Evolutionary conservation across 2,888 invertebrate species (phyloP).

Genomic region (Maniola hyperantus): DNA sequence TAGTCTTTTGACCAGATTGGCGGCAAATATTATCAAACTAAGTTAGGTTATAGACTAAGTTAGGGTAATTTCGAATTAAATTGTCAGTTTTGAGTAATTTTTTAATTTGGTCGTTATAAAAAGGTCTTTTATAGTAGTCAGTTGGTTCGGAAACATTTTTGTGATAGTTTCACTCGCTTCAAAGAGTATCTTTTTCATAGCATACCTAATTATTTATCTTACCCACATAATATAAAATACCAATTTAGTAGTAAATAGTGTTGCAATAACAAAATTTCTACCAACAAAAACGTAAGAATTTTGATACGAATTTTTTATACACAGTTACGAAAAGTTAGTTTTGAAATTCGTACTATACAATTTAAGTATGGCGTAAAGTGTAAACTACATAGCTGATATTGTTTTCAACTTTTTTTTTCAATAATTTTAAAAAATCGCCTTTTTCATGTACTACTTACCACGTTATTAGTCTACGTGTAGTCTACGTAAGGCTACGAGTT

Average conservation of each 20-base stretch:
- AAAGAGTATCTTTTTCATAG: conserved; percentile 67
- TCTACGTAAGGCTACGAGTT: background rate
- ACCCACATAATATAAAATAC: background rate
- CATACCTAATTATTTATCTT: background rate
- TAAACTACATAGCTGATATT: background rate
- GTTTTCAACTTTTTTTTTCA: background rate
- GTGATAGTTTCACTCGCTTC: conserved; percentile 49
- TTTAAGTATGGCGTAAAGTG: background rate
- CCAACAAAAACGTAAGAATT: background rate
- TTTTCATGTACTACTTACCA: too few species aligned
- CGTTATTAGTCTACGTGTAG: too few species aligned
- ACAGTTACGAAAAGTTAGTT: background rate
- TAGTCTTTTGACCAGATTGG: conserved; percentile 59
- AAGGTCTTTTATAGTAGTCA: conserved; percentile 26
- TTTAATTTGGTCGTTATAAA: conserved; percentile 23
- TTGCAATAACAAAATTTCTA: conserved; percentile 23
- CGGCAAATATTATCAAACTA: conserved; percentile 58
- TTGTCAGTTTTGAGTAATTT: conserved; percentile 23
- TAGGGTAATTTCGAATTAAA: conserved; percentile 26
- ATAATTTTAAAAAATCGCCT: too few species aligned
- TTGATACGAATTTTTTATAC: conserved; percentile 21
- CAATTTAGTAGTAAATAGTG: conserved; percentile 29
- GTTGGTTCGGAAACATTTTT: conserved; percentile 26
- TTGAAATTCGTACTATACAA: background rate
- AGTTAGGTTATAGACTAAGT: conserved; percentile 44